phyloP scores from a whole-genome alignment of 2,888 invertebrate species.

The Athalia rosae region DNA sequence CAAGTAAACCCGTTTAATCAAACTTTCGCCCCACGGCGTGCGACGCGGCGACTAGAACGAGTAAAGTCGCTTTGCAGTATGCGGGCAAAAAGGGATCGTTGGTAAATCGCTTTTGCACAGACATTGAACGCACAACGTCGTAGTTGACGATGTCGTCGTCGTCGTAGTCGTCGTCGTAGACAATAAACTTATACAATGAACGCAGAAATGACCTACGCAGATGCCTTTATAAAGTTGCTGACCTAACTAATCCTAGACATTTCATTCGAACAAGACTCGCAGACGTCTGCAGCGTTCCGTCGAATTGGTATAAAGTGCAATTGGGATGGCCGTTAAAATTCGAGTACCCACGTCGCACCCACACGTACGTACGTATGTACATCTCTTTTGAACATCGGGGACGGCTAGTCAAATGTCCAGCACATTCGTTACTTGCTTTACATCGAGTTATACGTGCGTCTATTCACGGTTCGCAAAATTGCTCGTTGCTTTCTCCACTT shows the following conservation, averaged over 20 bases:
- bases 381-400: neutral
- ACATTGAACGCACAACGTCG: neutral
- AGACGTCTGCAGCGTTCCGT: neutral
- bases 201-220: neutral
- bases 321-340: slow-evolving; percentile 11
- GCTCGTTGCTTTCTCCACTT: too few species aligned
- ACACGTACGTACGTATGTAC: neutral
- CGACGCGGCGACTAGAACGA: neutral
- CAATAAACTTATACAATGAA: slow-evolving; percentile 7
- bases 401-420: too few species aligned
- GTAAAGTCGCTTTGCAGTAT: neutral
- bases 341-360: slow-evolving; percentile 9
- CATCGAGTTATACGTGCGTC: too few species aligned
- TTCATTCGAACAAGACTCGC: neutral
- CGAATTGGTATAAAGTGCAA: neutral
- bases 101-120: neutral
- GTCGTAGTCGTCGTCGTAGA: neutral
- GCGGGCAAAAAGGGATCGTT: neutral
- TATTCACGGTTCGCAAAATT: too few species aligned
- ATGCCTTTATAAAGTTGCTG: neutral
- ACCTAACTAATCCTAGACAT: neutral
- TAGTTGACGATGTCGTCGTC: neutral
- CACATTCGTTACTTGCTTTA: too few species aligned
- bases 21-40: neutral
- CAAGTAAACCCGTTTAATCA: slow-evolving; percentile 13